A percentile compares a stretch with the other conserved stretches of the same genome.
These are phyloP conservation scores for Hydriomena furcata DNA, from an alignment of 2,888 invertebrate species.

Conservation along the genomic window DNA sequence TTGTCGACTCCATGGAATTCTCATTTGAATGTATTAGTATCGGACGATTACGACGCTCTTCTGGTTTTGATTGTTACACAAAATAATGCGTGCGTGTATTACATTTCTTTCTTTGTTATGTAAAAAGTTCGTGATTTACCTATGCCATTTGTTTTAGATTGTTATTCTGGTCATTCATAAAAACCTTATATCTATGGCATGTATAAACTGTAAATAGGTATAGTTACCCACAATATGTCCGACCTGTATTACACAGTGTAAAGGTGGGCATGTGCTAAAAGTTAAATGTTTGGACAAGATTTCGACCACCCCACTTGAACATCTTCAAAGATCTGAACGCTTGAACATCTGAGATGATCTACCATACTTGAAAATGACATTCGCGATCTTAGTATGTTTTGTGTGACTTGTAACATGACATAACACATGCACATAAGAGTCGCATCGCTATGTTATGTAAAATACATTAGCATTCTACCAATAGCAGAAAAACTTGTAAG, in stretches of 20 bases:
- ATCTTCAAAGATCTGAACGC: too few species aligned
- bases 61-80: constrained; percentile 36
- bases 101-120: constrained; percentile 32
- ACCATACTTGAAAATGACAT: too few species aligned
- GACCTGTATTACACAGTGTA: too few species aligned
- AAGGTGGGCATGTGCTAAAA: too few species aligned
- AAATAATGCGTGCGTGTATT: constrained; percentile 36
- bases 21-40: constrained; percentile 31
- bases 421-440: too few species aligned
- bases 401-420: not conserved
- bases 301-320: too few species aligned
- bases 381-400: too few species aligned
- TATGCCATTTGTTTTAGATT: constrained; percentile 15
- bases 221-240: too few species aligned
- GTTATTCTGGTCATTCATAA: constrained; percentile 3
- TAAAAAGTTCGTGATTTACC: constrained; percentile 27
- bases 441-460: constrained; percentile 12
- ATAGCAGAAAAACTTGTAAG: constrained; percentile 5
- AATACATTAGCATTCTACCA: constrained; percentile 1
- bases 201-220: too few species aligned
- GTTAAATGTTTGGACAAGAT: too few species aligned
- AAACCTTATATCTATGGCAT: not conserved
- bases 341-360: too few species aligned
- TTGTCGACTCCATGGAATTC: constrained; percentile 28
- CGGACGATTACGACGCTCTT: constrained; percentile 21